Evolutionary conservation across 2,797 vertebrate genomes (phyloP), one percentile per base, ranked within the genome.

Genomic region (Caiman crocodilus): DNA sequence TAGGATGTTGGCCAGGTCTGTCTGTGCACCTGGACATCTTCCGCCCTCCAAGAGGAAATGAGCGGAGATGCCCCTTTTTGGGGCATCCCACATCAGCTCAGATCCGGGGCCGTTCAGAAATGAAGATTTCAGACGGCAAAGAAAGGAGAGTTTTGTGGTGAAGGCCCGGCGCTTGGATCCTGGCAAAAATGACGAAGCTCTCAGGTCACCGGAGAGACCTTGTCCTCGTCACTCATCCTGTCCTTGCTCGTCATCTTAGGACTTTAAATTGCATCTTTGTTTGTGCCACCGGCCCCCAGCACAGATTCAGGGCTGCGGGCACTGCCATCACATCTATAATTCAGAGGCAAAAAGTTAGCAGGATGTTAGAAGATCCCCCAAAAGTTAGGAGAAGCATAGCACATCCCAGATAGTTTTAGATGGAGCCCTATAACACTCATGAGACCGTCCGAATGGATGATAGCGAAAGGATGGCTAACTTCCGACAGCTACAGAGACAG

Each of bases 371-470:
- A 95, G 67, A 25, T 75, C 75, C 75, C 82, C 64, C 60, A 13
- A 35, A 64, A 74, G 25, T 20, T 74, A 0, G 0, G 7, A 16
- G 4, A 50, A 25, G 73, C 35, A 35, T 18, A 79, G 63, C 28
- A 15, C 74, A 16, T 28, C 82, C 11, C 63, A 84, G 92, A 81
- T 35, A 35, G 81, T 93, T 90, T 74, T 3, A 14, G 13, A 14
- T 25, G 67, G 30, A 6, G 67, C 67, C 32, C 25, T 74, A 59
- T 20, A 81, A 25, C 71, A 55, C 0, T 1, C 76, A 90, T 87
- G 94, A 90, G 58, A 86, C 93, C 95, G 81, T 10, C 87, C 94
- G 95, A 92, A 91, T 96, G 81, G 88, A 95, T 90, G 95, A 96
- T 81, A 93, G 93, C 94, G 95, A 96, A 96, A 91, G 94, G 92